Evolutionary conservation across 2,113 vertebrate species (phyloP).

Genomic region (Uropsilus gracilis): DNA sequence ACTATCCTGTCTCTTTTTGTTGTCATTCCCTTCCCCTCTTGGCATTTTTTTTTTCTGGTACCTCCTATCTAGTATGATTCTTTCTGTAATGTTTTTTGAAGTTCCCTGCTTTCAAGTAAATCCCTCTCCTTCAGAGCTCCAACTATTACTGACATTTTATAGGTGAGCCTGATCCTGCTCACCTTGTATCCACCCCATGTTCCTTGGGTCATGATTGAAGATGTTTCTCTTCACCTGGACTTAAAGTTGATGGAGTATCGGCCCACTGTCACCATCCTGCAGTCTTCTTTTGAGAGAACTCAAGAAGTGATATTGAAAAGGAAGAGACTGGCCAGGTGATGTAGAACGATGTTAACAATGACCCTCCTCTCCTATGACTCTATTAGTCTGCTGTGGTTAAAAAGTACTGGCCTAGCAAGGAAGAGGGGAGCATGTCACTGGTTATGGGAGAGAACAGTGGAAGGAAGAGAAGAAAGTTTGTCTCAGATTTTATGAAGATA

Average conservation of each 20-base stretch:
- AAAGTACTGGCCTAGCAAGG: neutral
- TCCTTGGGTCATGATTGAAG: neutral
- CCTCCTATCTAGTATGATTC: neutral
- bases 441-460: too few relatives aligned
- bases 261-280: neutral
- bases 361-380: neutral
- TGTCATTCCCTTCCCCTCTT: neutral
- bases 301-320: neutral
- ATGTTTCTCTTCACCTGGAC: neutral
- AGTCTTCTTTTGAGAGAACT: neutral
- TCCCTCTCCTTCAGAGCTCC: neutral
- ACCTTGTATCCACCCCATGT: neutral
- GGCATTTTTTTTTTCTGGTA: neutral
- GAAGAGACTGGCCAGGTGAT: neutral
- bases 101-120: neutral
- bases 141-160: neutral
- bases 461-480: neutral
- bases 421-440: neutral
- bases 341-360: neutral
- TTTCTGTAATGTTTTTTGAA: neutral
- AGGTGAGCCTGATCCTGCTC: neutral
- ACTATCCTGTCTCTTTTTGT: neutral
- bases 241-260: neutral
- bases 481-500: neutral
- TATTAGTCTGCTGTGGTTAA: neutral